Evolutionary conservation across 2,797 vertebrate species (phyloP).

Genomic region (Sebastolobus alascanus): DNA sequence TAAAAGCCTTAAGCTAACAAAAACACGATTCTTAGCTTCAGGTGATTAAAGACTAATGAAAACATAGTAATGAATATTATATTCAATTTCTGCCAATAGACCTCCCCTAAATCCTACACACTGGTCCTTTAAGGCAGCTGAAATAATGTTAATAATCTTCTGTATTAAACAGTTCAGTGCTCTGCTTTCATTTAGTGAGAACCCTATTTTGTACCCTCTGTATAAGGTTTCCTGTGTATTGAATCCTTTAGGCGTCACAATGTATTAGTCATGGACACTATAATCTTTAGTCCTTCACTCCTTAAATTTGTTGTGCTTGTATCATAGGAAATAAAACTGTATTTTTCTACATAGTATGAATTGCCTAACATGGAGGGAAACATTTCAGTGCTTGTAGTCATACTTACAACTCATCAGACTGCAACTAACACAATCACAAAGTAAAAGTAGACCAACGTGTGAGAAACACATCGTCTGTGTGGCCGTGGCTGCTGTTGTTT

Average conservation of each 20-base stretch:
- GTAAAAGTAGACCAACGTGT: background rate
- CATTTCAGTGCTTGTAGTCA: background rate
- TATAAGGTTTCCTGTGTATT: background rate
- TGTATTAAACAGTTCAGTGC: background rate
- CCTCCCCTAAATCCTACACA: no score
- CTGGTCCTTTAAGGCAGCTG: background rate
- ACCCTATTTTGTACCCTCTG: background rate
- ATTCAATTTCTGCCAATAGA: no score
- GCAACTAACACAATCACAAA: background rate
- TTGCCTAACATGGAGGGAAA: background rate
- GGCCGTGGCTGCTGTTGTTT: slow-evolving; percentile 15
- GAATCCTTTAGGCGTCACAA: background rate
- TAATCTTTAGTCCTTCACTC: background rate
- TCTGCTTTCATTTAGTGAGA: background rate
- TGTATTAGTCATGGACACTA: background rate
- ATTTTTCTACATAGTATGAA: background rate
- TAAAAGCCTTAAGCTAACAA: no score
- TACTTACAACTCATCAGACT: background rate
- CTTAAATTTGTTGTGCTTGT: background rate
- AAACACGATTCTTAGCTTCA: no score
- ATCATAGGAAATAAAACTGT: background rate
- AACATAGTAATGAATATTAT: no score
- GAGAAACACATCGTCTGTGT: background rate
- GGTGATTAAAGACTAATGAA: no score
- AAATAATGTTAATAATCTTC: background rate